A percentile compares a stretch with the other conserved stretches of the same genome.
These are phyloP conservation scores for Candoia aspera DNA, from an alignment of 2,113 vertebrate species.

Conservation along the genomic window DNA sequence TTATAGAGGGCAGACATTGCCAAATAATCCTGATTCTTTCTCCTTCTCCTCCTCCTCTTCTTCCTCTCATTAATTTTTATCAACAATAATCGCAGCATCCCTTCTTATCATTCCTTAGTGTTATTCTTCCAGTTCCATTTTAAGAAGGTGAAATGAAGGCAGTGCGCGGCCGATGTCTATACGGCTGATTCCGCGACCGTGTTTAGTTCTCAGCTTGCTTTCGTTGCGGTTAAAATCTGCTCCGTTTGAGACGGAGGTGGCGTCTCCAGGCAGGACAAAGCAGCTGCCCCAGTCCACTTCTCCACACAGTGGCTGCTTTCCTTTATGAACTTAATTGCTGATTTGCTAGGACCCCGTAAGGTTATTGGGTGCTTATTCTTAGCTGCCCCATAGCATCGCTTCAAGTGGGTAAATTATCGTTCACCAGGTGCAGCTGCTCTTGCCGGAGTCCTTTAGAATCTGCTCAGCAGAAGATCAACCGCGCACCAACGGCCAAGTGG, in stretches of 20 bases:
- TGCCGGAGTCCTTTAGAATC: background rate
- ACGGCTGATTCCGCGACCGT: background rate
- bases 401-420: background rate
- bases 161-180: accelerated
- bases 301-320: background rate
- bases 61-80: background rate
- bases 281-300: background rate
- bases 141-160: background rate
- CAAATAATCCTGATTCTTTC: background rate
- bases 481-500: background rate
- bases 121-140: background rate
- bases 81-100: background rate
- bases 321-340: background rate
- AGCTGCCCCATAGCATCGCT: background rate
- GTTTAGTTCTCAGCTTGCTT: background rate
- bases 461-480: background rate
- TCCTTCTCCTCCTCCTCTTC: background rate
- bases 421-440: background rate
- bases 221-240: background rate
- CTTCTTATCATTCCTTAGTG: background rate
- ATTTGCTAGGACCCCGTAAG: background rate
- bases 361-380: background rate
- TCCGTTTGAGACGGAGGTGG: background rate
- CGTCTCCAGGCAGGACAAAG: background rate
- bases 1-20: background rate